These are phyloP conservation scores for Callospermophilus lateralis DNA, from an alignment of 2,113 vertebrate genomes.

Conservation along the genomic window DNA sequence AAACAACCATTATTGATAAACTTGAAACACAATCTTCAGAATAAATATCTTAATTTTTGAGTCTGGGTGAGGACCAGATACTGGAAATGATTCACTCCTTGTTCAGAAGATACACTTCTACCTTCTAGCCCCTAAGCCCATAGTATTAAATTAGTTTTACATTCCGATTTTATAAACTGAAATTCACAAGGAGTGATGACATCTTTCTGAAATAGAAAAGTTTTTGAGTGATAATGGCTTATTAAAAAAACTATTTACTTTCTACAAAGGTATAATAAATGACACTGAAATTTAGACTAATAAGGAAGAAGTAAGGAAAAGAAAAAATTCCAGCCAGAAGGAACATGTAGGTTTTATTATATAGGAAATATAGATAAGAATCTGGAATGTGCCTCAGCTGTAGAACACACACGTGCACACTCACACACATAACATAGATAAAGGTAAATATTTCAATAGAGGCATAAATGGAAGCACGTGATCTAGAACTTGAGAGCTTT, in stretches of 20 bases:
- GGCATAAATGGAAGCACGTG: not conserved
- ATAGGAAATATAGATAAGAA: not conserved
- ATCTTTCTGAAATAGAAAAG: not conserved
- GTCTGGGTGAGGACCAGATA: not conserved
- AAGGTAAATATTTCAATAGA: not conserved
- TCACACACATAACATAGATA: no score
- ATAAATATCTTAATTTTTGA: not conserved
- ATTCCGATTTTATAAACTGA: not conserved
- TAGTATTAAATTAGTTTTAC: not conserved
- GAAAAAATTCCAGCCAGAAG: not conserved
- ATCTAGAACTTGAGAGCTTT: not conserved
- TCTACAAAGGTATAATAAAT: not conserved
- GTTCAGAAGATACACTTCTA: not conserved
- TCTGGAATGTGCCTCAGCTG: no score
- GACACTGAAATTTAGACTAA: not conserved
- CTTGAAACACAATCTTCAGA: not conserved
- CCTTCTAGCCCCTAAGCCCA: not conserved
- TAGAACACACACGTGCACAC: no score
- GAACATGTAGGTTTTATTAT: not conserved
- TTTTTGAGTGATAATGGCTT: conserved; percentile 3
- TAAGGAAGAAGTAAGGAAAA: not conserved
- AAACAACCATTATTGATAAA: conserved; percentile 4
- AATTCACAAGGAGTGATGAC: not conserved
- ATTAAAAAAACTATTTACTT: not conserved
- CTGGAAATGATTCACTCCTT: not conserved